These are phyloP conservation scores for Mesorhabditis spiculigera DNA, from an alignment of 2,888 invertebrate genomes.

Conservation along the genomic window DNA sequence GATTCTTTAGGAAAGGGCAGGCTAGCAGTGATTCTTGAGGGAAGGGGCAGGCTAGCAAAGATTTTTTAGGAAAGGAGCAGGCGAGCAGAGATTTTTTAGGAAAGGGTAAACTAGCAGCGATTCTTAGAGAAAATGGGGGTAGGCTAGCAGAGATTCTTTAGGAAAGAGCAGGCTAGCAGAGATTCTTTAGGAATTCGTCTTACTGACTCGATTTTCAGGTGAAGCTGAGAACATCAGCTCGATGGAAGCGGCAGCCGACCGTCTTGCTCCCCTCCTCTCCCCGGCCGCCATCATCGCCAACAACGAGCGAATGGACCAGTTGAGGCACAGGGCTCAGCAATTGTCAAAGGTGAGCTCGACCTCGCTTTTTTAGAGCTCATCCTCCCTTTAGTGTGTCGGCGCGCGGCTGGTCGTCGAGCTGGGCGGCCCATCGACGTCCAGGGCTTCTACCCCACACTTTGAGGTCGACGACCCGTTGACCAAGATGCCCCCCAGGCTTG, in stretches of 20 bases:
- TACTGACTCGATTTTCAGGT: not conserved
- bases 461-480: not conserved
- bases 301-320: constrained; percentile 38
- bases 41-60: too few species aligned
- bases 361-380: not conserved
- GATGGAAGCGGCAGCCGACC: constrained; percentile 32
- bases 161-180: too few species aligned
- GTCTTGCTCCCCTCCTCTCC: constrained; percentile 34
- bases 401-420: constrained; percentile 40
- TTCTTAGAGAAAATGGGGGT: too few species aligned
- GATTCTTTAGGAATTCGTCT: not conserved
- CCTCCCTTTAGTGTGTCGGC: constrained; percentile 27
- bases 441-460: not conserved
- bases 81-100: too few species aligned
- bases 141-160: too few species aligned
- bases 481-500: not conserved
- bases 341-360: constrained; percentile 23
- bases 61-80: too few species aligned
- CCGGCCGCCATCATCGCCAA: constrained; percentile 34
- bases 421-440: constrained; percentile 33
- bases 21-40: too few species aligned
- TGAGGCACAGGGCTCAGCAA: constrained; percentile 28
- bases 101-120: too few species aligned
- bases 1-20: too few species aligned
- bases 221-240: constrained; percentile 11